These are phyloP conservation scores for Cecropterus lyciades DNA, from an alignment of 1,140 invertebrate species.

Conservation along the genomic window DNA sequence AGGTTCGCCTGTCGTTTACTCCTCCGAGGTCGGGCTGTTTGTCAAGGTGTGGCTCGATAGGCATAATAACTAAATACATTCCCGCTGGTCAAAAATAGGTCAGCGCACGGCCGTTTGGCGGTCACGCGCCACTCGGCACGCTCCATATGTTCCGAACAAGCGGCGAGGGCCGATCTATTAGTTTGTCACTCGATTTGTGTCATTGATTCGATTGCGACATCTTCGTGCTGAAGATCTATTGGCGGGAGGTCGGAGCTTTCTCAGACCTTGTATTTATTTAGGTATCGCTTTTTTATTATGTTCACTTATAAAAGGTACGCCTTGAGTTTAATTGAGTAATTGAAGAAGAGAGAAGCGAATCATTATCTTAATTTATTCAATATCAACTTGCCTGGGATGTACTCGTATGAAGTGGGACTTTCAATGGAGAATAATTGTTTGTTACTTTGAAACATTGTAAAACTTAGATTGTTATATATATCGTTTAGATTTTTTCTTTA, in stretches of 20 bases:
- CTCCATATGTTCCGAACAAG: too few species aligned
- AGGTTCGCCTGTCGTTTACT: too few species aligned
- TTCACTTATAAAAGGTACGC: background rate
- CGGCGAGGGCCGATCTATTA: slow-evolving; percentile 15
- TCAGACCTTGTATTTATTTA: background rate
- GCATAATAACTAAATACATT: slow-evolving; percentile 18
- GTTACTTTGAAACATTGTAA: too few species aligned
- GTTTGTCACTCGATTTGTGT: slow-evolving; percentile 1
- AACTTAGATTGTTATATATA: too few species aligned
- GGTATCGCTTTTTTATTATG: background rate
- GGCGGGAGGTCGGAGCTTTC: background rate
- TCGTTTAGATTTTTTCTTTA: too few species aligned
- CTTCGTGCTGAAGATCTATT: background rate
- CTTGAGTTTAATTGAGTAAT: background rate
- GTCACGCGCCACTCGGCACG: background rate
- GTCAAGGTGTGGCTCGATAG: slow-evolving; percentile 6
- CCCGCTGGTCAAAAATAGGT: slow-evolving; percentile 17
- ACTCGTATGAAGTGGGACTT: too few species aligned
- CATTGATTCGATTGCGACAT: background rate
- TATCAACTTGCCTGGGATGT: background rate
- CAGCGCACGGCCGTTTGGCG: slow-evolving; percentile 10
- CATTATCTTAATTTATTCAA: background rate
- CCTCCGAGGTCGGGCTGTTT: background rate
- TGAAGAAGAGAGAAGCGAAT: background rate
- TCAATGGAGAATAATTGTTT: too few species aligned